A percentile compares a stretch with the other conserved stretches of the same genome.
Conservation (phyloP, 2,888 invertebrate genomes). For the Nematopogon swammerdamellus region DNA sequence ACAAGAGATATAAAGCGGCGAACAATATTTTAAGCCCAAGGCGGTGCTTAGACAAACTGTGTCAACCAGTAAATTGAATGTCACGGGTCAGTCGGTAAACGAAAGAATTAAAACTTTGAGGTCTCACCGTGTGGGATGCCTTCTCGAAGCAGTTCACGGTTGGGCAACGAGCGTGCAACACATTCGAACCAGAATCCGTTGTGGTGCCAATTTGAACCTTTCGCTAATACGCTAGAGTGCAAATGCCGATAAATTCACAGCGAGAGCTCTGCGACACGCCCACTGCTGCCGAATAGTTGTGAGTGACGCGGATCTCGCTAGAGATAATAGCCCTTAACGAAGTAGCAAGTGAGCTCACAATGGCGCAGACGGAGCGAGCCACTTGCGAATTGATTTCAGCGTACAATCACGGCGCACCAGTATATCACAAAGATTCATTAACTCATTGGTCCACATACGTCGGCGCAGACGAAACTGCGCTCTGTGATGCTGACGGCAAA, state of each 20-base stretch:
- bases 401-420: slow-evolving; percentile 17
- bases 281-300: background rate
- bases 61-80: slow-evolving; percentile 6
- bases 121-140: slow-evolving; percentile 50
- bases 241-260: background rate
- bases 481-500: slow-evolving; percentile 9
- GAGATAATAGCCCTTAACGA: background rate
- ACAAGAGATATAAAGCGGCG: background rate
- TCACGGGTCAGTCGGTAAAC: slow-evolving; percentile 44
- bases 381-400: background rate
- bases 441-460: slow-evolving; percentile 23
- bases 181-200: background rate
- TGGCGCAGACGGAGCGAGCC: background rate
- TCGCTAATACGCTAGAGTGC: background rate
- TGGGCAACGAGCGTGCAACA: slow-evolving; percentile 17
- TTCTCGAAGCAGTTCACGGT: slow-evolving; percentile 54
- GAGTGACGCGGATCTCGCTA: background rate
- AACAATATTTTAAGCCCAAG: background rate
- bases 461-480: slow-evolving; percentile 18
- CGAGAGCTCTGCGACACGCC: background rate
- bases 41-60: slow-evolving; percentile 3
- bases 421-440: slow-evolving; percentile 50
- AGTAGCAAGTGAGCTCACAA: background rate
- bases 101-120: slow-evolving; percentile 53
- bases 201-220: background rate